These are phyloP conservation scores for Volucella bombylans DNA, from an alignment of 2,888 invertebrate species.

Conservation along the genomic window DNA sequence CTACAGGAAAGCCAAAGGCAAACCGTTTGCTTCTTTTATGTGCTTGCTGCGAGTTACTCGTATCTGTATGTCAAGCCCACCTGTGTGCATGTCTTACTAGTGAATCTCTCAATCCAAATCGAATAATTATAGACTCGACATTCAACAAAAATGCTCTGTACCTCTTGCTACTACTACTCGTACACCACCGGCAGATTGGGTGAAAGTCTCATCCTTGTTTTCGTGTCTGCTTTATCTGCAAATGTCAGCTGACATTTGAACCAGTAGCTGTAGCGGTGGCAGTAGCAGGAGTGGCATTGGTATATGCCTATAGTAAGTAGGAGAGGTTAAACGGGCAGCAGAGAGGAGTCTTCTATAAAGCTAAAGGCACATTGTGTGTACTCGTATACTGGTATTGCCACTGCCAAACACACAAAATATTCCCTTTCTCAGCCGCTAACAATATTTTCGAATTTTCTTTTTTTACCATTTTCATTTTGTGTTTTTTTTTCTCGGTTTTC, in stretches of 20 bases:
- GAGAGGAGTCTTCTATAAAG: slow-evolving; percentile 15
- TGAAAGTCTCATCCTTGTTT: slow-evolving; percentile 31
- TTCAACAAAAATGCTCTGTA: slow-evolving; percentile 32
- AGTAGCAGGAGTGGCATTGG: not conserved
- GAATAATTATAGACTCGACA: slow-evolving; percentile 67
- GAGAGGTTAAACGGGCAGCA: not conserved
- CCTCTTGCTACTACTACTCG: not conserved
- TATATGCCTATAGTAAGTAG: not conserved
- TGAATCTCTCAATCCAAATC: slow-evolving; percentile 59
- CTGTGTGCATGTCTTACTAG: slow-evolving; percentile 58
- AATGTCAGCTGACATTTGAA: slow-evolving; percentile 72
- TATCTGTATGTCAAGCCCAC: slow-evolving; percentile 44
- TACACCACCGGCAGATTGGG: not conserved
- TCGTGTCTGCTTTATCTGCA: slow-evolving; percentile 66
- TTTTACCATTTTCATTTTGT: not conserved
- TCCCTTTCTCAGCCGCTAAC: slow-evolving; percentile 41
- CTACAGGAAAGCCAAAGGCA: not conserved
- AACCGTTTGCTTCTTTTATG: not conserved
- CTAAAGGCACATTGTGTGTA: slow-evolving; percentile 60
- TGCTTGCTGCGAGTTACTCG: not conserved
- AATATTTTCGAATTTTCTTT: slow-evolving; percentile 51
- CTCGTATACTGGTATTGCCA: slow-evolving; percentile 31
- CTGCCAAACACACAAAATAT: slow-evolving; percentile 59
- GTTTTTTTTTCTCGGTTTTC: slow-evolving; percentile 28
- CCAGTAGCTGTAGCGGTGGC: slow-evolving; percentile 38